Evolutionary conservation across 1,140 invertebrate species (phyloP), one percentile per base, ranked within the genome.

Genomic region (Episyrphus balteatus): DNA sequence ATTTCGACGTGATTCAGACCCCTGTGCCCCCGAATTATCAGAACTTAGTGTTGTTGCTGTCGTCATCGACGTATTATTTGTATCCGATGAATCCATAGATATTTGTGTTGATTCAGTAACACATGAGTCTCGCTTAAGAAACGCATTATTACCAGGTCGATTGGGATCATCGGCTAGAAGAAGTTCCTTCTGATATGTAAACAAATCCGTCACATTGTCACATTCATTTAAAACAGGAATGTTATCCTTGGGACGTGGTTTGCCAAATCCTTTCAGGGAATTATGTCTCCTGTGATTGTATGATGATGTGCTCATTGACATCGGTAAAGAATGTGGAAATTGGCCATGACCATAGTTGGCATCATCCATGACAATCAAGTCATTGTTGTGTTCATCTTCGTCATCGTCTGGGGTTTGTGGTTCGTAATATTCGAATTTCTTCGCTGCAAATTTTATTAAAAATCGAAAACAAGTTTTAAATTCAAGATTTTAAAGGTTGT

Each of bases 401-500:
- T 53, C 62, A 9, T 61, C 62, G n/a, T 66, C 64, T 1, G 63
- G 63, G 0, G 64, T 61, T n/a, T 66, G 59, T 36, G 63, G 63
- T 14, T 67, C 63, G 39, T 67, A 67, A 40, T 66, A 67, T 31
- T 67, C 64, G 39, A 66, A 67, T 45, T 67, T 67, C 37, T 57
- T 50, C 14, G 52, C 51, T 36, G 49, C 32, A 12, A 19, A 47
- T 47, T 8, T 48, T 26, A 46, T 51, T 39, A 48, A 36, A 36
- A 40, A 15, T 26, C 21, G 21, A 26, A 5, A 26, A 3, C 21
- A 26, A n/a, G n/a, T n/a, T n/a, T n/a, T 36, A 15, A 5, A 36
- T 36, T 5, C 14, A 36, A 36, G 34, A 12, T n/a, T 5, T 36
- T n/a, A 10, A 36, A 36, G 11, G 34, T 12, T 36, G 12, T n/a